Percentiles rank a stretch among this genome's conserved stretches.
Conservation (phyloP, 2,113 vertebrate species). For the Centrocercus urophasianus region DNA sequence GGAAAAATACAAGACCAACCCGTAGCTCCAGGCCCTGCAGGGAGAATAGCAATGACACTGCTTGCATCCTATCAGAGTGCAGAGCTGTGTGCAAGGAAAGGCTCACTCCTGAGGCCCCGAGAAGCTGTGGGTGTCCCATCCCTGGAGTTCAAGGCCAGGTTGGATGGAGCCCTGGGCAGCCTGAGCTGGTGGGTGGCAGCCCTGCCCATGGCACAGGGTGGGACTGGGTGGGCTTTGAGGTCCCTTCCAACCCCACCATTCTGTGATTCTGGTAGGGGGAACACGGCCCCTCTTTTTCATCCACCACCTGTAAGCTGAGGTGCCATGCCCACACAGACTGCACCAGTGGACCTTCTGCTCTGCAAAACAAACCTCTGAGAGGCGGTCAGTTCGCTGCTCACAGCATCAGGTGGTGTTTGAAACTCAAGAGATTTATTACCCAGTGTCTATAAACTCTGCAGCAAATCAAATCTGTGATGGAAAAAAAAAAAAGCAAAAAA, state of each 20-base stretch:
- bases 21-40: neutral
- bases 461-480: conserved; percentile 51
- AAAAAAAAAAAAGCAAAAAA: neutral
- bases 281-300: neutral
- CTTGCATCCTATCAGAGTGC: neutral
- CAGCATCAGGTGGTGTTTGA: conserved; percentile 28
- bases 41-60: neutral
- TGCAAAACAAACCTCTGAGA: neutral
- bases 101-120: neutral
- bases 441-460: neutral
- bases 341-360: neutral
- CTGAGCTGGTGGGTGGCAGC: neutral
- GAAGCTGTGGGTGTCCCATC: neutral
- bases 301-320: neutral
- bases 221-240: neutral
- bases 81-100: neutral
- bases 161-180: neutral
- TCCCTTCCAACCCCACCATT: neutral
- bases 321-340: neutral
- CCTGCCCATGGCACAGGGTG: too few relatives aligned
- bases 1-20: neutral
- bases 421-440: conserved; percentile 38
- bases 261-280: neutral
- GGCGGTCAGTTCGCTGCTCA: neutral
- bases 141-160: neutral